These are phyloP conservation scores for Phymatocera aterrima DNA, from an alignment of 2,888 invertebrate species.

Conservation along the genomic window DNA sequence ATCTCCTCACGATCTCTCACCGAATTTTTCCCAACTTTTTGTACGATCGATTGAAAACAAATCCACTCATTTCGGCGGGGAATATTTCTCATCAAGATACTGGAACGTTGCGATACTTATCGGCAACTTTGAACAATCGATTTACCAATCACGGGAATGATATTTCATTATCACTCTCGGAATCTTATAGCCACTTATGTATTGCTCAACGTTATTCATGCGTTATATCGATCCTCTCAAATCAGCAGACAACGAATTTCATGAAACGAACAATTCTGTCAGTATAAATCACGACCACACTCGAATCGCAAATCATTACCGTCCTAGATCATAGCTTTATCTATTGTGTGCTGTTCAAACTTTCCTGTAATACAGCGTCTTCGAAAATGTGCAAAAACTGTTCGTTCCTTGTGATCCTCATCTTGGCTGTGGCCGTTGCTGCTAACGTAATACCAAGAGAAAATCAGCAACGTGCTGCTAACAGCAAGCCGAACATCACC, in stretches of 20 bases:
- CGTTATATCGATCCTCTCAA: background rate
- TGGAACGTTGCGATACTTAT: background rate
- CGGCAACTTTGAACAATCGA: background rate
- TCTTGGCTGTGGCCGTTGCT: conserved; percentile 8
- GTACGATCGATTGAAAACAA: background rate
- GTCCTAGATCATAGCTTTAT: background rate
- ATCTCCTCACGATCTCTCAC: too few relatives aligned
- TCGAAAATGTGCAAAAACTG: conserved; percentile 15
- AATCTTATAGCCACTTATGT: too few relatives aligned
- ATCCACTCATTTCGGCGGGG: background rate
- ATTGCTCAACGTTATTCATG: too few relatives aligned
- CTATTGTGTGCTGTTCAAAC: too few relatives aligned
- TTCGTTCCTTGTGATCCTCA: background rate
- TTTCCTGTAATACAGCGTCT: background rate
- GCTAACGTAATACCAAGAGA: conserved; percentile 12
- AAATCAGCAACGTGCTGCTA: background rate
- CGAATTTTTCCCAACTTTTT: too few relatives aligned
- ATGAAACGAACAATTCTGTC: background rate
- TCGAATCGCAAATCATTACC: background rate
- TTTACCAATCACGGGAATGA: background rate
- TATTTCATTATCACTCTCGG: too few relatives aligned
- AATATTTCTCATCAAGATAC: background rate
- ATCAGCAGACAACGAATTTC: background rate
- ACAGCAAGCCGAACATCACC: background rate
- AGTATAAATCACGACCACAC: background rate